A percentile compares a stretch with the other conserved stretches of the same genome.
Conservation (phyloP, 2,888 invertebrate species). For the Hyposoter didymator region DNA sequence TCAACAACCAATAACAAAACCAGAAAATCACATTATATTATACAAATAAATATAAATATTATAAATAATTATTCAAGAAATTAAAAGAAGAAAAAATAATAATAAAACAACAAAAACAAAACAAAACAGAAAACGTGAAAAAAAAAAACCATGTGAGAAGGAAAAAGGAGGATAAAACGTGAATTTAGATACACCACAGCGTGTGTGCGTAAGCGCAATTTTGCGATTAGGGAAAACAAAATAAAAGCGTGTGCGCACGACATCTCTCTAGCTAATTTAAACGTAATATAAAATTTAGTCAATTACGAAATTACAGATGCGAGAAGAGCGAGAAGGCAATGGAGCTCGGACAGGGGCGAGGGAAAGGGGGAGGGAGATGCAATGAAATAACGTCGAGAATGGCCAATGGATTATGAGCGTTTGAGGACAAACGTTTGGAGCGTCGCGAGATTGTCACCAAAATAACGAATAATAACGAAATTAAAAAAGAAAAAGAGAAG, state of each 20-base stretch:
- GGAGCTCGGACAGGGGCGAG: too few relatives aligned
- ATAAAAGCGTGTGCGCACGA: conserved; percentile 69
- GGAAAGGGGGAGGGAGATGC: conserved; percentile 43
- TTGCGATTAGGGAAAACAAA: conserved; percentile 61
- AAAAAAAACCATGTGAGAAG: conserved; percentile 25
- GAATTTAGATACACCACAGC: conserved; percentile 61
- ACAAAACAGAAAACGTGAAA: conserved; percentile 40
- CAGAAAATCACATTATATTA: conserved; percentile 68
- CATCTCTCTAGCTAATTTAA: conserved; percentile 75
- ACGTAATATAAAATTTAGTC: conserved; percentile 79
- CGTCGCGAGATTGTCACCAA: conserved; percentile 36
- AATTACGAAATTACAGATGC: conserved; percentile 77
- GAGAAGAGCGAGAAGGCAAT: neutral
- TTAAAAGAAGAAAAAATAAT: conserved; percentile 25
- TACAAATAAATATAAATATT: conserved; percentile 70
- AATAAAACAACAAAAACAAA: conserved; percentile 23
- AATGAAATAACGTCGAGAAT: conserved; percentile 41
- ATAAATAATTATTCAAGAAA: conserved; percentile 67
- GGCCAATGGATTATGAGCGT: conserved; percentile 18
- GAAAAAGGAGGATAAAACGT: conserved; percentile 18
- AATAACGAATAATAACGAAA: conserved; percentile 32
- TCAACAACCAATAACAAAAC: conserved; percentile 42
- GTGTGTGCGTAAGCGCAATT: conserved; percentile 69
- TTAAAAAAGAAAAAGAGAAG: conserved; percentile 6
- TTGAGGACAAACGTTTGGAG: conserved; percentile 29